Base-by-base conservation (phyloP, 2,113 vertebrate species). In the Rhodinocichla rosea region DNA sequence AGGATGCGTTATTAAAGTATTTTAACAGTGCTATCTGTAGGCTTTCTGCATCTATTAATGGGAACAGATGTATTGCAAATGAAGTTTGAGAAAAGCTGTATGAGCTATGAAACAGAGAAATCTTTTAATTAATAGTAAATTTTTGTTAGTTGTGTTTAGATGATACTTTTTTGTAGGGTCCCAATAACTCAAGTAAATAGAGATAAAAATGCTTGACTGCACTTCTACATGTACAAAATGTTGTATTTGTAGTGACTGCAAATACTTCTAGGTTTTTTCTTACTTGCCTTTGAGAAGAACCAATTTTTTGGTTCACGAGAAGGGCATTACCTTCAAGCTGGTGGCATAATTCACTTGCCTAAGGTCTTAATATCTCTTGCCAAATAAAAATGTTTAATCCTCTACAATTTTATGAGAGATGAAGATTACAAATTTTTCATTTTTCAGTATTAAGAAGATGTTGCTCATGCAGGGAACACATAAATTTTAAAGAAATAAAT, bases 391-490 rank as follows among this genome's bases (percentile, higher is more conserved):
- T 0, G 2, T 63, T 22, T 10, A 84, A 11, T 50, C 3, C 15
- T 67, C 20, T 71, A 53, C 8, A 63, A 4, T 32, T 90, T 82
- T 63, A 55, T 79, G 28, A 75, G 10, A 69, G 4, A 26, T 17
- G 4, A 88, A 86, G 28, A 18, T 27, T 24, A 39, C 2, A 74
- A 17, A 12, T 28, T 16, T 80, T 89, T 96, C 6, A 44, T 33
- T 69, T 64, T 57, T 37, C 7, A 35, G 2, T 23, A 23, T 40
- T 56, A 71, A 49, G 35, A 60, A 81, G 22, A 40, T 3, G 0
- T 13, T 81, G 5, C 10, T 90, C 1, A 2, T 79, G 8, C 45
- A 69, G n/a, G 15, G 10, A 65, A 40, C 8, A 27, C 0, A 1
- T 1, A 42, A 7, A 8, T 83, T 70, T 39, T 68, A 55, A 80